phyloP scores from a whole-genome alignment of 2,113 vertebrate species.

The Pachycephala philippinensis region DNA sequence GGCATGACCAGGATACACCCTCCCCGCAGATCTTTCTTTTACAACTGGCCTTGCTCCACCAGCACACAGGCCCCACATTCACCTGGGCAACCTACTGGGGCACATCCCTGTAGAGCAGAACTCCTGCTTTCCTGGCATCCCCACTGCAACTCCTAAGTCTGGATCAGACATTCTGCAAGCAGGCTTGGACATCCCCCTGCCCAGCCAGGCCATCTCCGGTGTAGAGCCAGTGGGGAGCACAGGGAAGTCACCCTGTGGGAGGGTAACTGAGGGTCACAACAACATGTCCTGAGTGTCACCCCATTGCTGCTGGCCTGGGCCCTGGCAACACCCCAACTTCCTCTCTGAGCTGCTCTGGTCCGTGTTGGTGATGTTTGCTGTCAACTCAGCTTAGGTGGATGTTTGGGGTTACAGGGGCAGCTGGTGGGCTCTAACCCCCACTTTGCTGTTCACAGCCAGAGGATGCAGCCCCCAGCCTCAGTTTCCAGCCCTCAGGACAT shows the following conservation, averaged over 20 bases:
- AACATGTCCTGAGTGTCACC: background rate
- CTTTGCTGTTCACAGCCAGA: background rate
- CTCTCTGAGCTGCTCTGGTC: background rate
- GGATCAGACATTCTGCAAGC: background rate
- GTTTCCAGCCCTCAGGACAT: background rate
- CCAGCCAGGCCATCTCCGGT: background rate
- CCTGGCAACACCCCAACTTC: background rate
- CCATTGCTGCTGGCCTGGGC: background rate
- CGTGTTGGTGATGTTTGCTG: background rate
- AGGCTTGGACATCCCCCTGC: background rate
- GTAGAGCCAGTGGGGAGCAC: background rate
- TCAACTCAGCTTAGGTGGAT: background rate
- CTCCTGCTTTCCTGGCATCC: background rate
- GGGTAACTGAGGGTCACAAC: background rate
- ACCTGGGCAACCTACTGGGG: background rate
- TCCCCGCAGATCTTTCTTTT: background rate
- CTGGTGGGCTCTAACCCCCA: background rate
- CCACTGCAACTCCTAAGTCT: background rate
- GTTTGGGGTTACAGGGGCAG: background rate
- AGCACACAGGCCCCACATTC: rapidly evolving
- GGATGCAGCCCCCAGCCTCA: background rate
- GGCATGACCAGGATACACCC: background rate
- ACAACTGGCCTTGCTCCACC: background rate
- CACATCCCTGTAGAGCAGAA: background rate
- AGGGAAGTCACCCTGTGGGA: background rate